Percentiles rank a stretch among this genome's conserved stretches.
Evolutionary conservation across 35 echinoderm and acorn worm genomes (phyloP).

Genomic region (Apostichopus californicus): DNA sequence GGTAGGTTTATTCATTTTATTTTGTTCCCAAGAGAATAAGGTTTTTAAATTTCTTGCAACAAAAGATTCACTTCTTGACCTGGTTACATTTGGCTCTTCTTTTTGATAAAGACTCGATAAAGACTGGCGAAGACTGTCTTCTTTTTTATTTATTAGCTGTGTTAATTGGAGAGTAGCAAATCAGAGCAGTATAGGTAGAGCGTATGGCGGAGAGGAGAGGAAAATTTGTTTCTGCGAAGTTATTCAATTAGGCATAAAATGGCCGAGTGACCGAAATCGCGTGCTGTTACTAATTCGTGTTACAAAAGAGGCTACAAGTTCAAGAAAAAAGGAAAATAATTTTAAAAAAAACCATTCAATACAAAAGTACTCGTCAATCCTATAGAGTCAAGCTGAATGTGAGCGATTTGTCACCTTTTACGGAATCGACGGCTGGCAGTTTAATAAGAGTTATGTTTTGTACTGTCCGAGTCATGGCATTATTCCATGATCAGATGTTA

Average conservation of each 20-base stretch:
- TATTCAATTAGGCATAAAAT: neutral
- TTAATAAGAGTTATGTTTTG: no score
- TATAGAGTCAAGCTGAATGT: no score
- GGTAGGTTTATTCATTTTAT: neutral
- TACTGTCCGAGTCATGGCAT: no score
- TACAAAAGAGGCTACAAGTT: no score
- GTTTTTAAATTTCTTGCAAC: neutral
- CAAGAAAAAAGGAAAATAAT: no score
- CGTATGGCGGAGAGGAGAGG: neutral
- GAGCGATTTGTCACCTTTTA: no score
- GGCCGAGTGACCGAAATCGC: neutral
- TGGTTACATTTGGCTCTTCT: neutral
- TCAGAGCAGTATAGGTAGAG: neutral
- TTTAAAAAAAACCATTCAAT: no score
- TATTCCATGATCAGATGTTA: no score
- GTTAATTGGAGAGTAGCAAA: neutral
- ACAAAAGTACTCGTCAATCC: no score
- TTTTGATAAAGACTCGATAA: neutral
- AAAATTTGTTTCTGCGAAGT: neutral
- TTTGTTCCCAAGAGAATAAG: neutral
- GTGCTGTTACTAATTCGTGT: neutral
- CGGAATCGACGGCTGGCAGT: no score
- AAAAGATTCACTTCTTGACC: neutral
- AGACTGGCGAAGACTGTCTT: neutral
- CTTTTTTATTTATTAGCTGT: neutral